A percentile compares a stretch with the other conserved stretches of the same genome.
Conservation (phyloP, 92 coral and sea anemone species). For the Porites divaricata region DNA sequence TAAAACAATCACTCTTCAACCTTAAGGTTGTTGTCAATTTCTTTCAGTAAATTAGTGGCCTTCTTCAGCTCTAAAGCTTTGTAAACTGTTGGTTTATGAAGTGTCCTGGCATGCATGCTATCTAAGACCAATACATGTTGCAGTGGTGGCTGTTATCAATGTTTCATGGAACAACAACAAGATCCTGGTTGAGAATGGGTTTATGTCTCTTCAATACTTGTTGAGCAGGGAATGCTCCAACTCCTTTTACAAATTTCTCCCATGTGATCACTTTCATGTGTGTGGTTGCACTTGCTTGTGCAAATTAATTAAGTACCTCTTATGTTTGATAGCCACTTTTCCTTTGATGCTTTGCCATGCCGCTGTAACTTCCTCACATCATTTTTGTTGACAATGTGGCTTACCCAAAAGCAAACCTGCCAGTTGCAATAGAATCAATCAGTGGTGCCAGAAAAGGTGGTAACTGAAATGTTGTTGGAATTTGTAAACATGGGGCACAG, state of each 20-base stretch:
- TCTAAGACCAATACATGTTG: constrained; percentile 46
- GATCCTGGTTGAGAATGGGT: constrained; percentile 51
- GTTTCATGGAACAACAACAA: constrained; percentile 53
- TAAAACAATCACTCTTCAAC: background rate
- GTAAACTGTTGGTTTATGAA: constrained; percentile 33
- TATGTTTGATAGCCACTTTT: constrained; percentile 52
- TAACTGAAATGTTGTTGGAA: constrained; percentile 34
- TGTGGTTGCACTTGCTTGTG: constrained; percentile 22
- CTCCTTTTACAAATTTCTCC: constrained; percentile 52
- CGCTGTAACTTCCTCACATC: constrained; percentile 48
- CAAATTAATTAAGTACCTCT: constrained; percentile 43
- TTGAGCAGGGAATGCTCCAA: constrained; percentile 34
- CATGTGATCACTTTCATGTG: constrained; percentile 42
- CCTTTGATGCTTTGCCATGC: constrained; percentile 49
- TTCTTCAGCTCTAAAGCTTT: constrained; percentile 13
- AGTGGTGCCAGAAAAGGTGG: constrained; percentile 35
- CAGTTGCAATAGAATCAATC: constrained; percentile 42
- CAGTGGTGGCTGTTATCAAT: constrained; percentile 34
- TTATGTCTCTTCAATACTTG: constrained; percentile 27
- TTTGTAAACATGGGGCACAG: constrained; percentile 2
- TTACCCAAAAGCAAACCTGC: constrained; percentile 43
- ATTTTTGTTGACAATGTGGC: background rate
- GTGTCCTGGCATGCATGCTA: constrained; percentile 44
- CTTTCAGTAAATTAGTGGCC: constrained; percentile 16
- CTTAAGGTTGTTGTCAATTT: constrained; percentile 18